Evolutionary conservation across 2,113 vertebrate species (phyloP), one percentile per base, ranked within the genome.

Genomic region (Strigops habroptila): DNA sequence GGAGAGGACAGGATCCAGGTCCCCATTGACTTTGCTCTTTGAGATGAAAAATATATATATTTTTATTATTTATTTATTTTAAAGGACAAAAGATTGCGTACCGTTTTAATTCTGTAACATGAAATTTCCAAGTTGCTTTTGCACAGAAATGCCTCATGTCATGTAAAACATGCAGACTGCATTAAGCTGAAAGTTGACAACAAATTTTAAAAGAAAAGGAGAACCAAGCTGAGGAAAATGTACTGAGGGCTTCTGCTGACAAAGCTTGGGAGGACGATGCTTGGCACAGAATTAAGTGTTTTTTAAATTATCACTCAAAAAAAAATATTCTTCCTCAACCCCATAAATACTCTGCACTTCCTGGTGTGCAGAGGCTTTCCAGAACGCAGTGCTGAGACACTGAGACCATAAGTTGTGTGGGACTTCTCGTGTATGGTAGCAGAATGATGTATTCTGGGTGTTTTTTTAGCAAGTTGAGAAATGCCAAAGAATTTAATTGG

Each of bases 301-400:
- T 96, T 96, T 91, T 21, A 92, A 92, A 86, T 86, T 93, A 91
- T 77, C 8, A 7, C 84, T 96, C 70, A 86, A 78, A 96, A 59
- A 59, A 62, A 93, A 84, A 78, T 91, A 93, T 69, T 91, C 90
- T 95, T 70, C 78, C 52, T 94, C 57, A 86, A 35, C 44, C 62
- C 69, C 82, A 90, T 90, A 92, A 96, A 95, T 96, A 91, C 73
- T 81, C 43, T 81, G 57, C 49, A 84, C 79, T 93, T 96, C 88
- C 95, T 96, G 93, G 84, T 92, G 96, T 94, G 85, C 60, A 88
- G 69, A 96, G 86, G 84, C 92, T 96, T 95, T 95, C 89, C 86
- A 95, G 91, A 92, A 95, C 43, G 51, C 7, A 4, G 25, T 68
- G 73, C 92, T 94, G 91, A 96, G 87, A 48, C 74, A 82, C 13